These are phyloP conservation scores for Osedax fenrisi DNA, from an alignment of 2,888 invertebrate genomes.

Conservation along the genomic window DNA sequence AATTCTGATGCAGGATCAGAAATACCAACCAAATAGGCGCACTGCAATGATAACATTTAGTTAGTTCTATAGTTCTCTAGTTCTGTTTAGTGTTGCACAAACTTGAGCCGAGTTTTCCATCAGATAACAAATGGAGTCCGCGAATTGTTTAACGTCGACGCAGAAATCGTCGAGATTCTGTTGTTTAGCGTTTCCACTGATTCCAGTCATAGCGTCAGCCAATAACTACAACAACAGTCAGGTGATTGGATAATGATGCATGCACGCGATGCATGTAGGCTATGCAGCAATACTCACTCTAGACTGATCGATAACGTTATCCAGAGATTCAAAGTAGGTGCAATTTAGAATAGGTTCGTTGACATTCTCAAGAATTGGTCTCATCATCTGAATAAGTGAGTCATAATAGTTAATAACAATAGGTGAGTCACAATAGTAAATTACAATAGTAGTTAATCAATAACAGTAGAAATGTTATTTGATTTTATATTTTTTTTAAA, in stretches of 20 bases:
- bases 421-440: not conserved
- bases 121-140: conserved; percentile 74
- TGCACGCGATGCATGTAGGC: too few relatives aligned
- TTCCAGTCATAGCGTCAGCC: conserved; percentile 69
- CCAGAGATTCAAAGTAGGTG: conserved; percentile 84
- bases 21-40: conserved; percentile 84
- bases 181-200: conserved; percentile 76
- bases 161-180: conserved; percentile 75
- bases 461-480: too few relatives aligned
- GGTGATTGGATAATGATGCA: too few relatives aligned
- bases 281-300: conserved; percentile 43
- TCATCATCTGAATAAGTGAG: conserved; percentile 56
- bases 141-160: conserved; percentile 69
- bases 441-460: too few relatives aligned
- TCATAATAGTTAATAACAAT: not conserved
- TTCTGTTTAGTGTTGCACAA: too few relatives aligned
- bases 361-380: conserved; percentile 70
- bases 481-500: too few relatives aligned
- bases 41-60: conserved; percentile 47
- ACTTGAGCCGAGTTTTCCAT: conserved; percentile 80
- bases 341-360: conserved; percentile 74
- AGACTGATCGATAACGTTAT: conserved; percentile 56
- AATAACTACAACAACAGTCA: conserved; percentile 47
- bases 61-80: not conserved
- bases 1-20: conserved; percentile 79